Base-by-base conservation (phyloP, 2,888 invertebrate species). In the Tethea ocularis region DNA sequence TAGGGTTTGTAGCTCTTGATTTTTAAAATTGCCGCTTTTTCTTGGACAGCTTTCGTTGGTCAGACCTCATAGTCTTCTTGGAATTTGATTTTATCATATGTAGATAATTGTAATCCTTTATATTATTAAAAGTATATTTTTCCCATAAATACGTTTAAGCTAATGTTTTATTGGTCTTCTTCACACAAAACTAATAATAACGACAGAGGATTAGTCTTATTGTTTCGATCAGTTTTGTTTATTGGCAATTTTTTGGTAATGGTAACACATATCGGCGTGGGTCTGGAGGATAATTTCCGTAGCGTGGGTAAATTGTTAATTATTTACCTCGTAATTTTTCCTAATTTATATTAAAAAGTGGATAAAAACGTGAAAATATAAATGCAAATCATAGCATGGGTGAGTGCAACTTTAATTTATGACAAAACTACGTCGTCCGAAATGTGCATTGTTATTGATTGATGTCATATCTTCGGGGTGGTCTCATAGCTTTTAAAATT, bases 201-300 rank as follows among this genome's bases (percentile, higher is more conserved):
- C n/a, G n/a, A n/a, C n/a, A n/a, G n/a, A 4, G 24, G 24, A 24
- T 5, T 24, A 24, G 24, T 24, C 67, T 65, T 56, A n/a, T 57
- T 23, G 57, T 10, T 23, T 15, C n/a, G 57, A 10, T 33, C 7
- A 23, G 24, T 17, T 24, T 24, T 11, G 11, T 29, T 15, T 57
- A 23, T 51, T 46, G 17, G n/a, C 46, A 15, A 13, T 52, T 73
- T 74, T 73, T 79, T 63, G 59, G 8, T 15, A 56, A 66, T 80
- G 84, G 88, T 87, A 92, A 87, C 86, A 83, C 83, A 80, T 72
- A 77, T 87, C 86, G 88, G 92, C 92, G 91, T 91, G 91, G 92
- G 92, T 91, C 33, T 33, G 20, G 85, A 81, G 72, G 68, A 72
- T 78, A 80, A 20, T 22, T 80, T 84, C 87, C 86, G 84, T 90